These are phyloP conservation scores for Phylloscopus trochiloides DNA, from an alignment of 2,113 vertebrate species.

Conservation along the genomic window DNA sequence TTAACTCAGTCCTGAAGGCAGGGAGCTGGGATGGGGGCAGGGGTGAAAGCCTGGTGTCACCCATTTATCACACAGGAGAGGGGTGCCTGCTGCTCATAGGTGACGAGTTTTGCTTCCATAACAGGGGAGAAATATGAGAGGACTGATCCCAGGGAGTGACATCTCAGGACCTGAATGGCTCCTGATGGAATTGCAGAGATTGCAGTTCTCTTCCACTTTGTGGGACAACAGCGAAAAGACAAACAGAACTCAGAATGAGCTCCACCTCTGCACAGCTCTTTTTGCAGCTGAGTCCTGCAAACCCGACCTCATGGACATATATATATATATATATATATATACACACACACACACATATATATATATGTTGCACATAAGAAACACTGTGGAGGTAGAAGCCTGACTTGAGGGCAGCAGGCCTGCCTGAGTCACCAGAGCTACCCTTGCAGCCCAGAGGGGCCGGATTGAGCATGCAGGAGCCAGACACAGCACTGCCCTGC, in stretches of 20 bases:
- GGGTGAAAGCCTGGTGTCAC: not conserved
- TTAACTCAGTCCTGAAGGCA: slow-evolving; percentile 66
- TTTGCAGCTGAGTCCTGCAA: not conserved
- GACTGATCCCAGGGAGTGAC: not conserved
- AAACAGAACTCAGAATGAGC: not conserved
- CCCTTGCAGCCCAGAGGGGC: not conserved
- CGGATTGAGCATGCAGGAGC: accelerated
- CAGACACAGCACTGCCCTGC: accelerated
- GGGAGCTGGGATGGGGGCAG: slow-evolving; percentile 5
- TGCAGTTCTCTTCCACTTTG: not conserved
- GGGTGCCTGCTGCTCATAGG: not conserved
- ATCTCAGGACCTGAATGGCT: not conserved
- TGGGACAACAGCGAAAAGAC: accelerated
- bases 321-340: no score
- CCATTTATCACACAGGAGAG: not conserved
- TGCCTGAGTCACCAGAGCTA: not conserved
- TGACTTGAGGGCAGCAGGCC: not conserved
- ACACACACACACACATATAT: no score
- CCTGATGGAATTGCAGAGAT: not conserved
- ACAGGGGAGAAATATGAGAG: not conserved
- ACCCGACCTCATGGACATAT: accelerated
- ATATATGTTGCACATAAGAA: not conserved
- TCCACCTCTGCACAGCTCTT: not conserved
- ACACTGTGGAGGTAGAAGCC: not conserved
- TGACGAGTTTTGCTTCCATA: not conserved